Percentiles rank a stretch among this genome's conserved stretches.
Conservation (phyloP, 1,140 invertebrate genomes). For the Drosophila teissieri region DNA sequence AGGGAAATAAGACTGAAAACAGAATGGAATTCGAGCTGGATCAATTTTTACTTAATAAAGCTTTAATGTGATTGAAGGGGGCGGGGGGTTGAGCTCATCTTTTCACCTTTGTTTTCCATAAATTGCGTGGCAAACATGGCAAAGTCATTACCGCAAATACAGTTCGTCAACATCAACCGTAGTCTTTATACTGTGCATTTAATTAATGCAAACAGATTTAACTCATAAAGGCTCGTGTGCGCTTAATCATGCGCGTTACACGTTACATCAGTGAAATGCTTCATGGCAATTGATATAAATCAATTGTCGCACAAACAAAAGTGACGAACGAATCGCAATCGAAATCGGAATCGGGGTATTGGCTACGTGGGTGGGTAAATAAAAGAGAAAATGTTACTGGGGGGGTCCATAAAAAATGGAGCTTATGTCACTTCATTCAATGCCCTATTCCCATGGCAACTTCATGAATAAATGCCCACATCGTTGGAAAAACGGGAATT, state of each 20-base stretch:
- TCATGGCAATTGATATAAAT: constrained; percentile 81
- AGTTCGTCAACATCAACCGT: constrained; percentile 47
- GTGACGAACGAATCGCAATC: constrained; percentile 8
- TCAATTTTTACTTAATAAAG: constrained; percentile 54
- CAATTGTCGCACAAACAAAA: constrained; percentile 64
- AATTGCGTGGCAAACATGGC: constrained; percentile 68
- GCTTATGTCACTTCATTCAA: constrained; percentile 54
- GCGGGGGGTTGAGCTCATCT: neutral
- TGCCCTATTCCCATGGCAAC: constrained; percentile 48
- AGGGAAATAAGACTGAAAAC: constrained; percentile 11
- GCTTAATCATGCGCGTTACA: constrained; percentile 47
- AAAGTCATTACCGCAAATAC: constrained; percentile 77
- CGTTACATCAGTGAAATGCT: constrained; percentile 71
- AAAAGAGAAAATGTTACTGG: constrained; percentile 74
- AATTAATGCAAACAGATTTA: constrained; percentile 83
- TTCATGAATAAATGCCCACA: constrained; percentile 31
- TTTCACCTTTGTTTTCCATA: constrained; percentile 50
- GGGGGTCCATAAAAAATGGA: constrained; percentile 16
- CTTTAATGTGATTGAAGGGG: constrained; percentile 48
- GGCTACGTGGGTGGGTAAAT: constrained; percentile 52
- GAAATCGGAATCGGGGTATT: neutral
- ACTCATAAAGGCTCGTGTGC: constrained; percentile 34
- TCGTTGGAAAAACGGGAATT: constrained; percentile 24
- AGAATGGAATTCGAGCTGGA: constrained; percentile 14
- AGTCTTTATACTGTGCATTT: constrained; percentile 56